These are phyloP conservation scores for Apogon talboti DNA, from an alignment of 2,797 vertebrate species.

Conservation along the genomic window DNA sequence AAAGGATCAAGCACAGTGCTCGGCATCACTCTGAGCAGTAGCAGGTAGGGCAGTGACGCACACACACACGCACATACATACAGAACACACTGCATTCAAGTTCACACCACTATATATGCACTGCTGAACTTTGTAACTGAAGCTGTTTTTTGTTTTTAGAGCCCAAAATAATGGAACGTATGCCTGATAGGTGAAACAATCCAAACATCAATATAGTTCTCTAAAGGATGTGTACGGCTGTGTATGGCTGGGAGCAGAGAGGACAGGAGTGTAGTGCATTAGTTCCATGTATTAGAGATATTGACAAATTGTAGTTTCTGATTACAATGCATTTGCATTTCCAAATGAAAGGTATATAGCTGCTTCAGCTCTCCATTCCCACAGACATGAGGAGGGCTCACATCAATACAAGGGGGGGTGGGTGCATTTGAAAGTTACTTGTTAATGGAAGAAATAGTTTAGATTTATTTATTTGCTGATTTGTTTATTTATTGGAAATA, in stretches of 20 bases:
- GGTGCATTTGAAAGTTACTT: constrained; percentile 21
- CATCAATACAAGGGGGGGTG: not conserved
- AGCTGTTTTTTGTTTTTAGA: not conserved
- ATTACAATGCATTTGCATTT: constrained; percentile 60
- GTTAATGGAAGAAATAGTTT: constrained; percentile 25
- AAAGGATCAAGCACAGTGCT: constrained; percentile 50
- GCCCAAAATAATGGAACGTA: constrained; percentile 26
- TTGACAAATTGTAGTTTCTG: constrained; percentile 53
- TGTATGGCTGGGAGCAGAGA: constrained; percentile 8
- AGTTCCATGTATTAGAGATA: constrained; percentile 26
- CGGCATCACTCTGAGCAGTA: constrained; percentile 20
- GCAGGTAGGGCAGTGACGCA: constrained; percentile 42
- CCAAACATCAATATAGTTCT: constrained; percentile 40
- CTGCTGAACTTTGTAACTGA: constrained; percentile 4
- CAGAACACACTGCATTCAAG: constrained; percentile 16
- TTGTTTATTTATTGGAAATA: constrained; percentile 52
- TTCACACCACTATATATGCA: not conserved
- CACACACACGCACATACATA: constrained; percentile 2
- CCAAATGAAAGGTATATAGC: constrained; percentile 18
- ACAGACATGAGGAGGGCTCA: constrained; percentile 4
- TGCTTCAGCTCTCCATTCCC: not conserved
- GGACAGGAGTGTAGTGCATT: constrained; percentile 26
- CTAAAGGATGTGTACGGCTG: constrained; percentile 31
- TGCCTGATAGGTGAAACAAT: constrained; percentile 30
- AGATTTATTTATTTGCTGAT: constrained; percentile 18